Percentiles rank a stretch among this genome's conserved stretches.
Evolutionary conservation across 1,140 invertebrate genomes (phyloP).

Genomic region (Drosophila tani): DNA sequence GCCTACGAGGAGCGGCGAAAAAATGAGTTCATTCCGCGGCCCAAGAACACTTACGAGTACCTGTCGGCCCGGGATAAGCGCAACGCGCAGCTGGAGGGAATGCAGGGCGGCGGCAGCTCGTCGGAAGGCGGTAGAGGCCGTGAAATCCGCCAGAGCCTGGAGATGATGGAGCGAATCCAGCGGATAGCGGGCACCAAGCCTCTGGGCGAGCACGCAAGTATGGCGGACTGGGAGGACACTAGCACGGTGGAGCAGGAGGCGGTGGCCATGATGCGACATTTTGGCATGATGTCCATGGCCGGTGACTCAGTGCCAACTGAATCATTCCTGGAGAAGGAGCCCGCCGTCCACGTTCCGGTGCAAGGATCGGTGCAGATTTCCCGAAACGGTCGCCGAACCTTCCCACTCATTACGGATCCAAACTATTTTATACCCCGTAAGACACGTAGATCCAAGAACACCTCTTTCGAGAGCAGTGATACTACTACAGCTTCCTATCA

Average conservation of each 20-base stretch:
- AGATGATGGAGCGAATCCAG: slow-evolving; percentile 68
- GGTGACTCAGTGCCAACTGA: neutral
- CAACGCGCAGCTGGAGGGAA: slow-evolving; percentile 33
- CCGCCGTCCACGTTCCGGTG: neutral
- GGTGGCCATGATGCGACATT: slow-evolving; percentile 74
- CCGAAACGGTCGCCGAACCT: slow-evolving; percentile 18
- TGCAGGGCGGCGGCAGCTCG: neutral
- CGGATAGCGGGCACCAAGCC: slow-evolving; percentile 67
- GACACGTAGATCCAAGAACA: slow-evolving; percentile 2
- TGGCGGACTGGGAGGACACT: slow-evolving; percentile 65
- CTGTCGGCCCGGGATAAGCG: slow-evolving; percentile 14
- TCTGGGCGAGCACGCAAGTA: slow-evolving; percentile 65
- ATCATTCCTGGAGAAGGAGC: neutral
- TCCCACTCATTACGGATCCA: slow-evolving; percentile 58
- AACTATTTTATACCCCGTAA: slow-evolving; percentile 56
- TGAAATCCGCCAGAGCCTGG: slow-evolving; percentile 44
- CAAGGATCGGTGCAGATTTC: slow-evolving; percentile 21
- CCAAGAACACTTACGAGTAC: slow-evolving; percentile 49
- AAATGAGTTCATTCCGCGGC: slow-evolving; percentile 42
- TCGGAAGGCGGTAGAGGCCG: slow-evolving; percentile 4
- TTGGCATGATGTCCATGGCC: slow-evolving; percentile 60
- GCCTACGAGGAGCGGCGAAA: slow-evolving; percentile 38
- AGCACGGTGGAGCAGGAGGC: slow-evolving; percentile 64
- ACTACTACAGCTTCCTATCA: slow-evolving; percentile 17
- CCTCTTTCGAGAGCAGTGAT: neutral